Conservation (phyloP, 2,888 invertebrate genomes). For the Phengaris alcon region DNA sequence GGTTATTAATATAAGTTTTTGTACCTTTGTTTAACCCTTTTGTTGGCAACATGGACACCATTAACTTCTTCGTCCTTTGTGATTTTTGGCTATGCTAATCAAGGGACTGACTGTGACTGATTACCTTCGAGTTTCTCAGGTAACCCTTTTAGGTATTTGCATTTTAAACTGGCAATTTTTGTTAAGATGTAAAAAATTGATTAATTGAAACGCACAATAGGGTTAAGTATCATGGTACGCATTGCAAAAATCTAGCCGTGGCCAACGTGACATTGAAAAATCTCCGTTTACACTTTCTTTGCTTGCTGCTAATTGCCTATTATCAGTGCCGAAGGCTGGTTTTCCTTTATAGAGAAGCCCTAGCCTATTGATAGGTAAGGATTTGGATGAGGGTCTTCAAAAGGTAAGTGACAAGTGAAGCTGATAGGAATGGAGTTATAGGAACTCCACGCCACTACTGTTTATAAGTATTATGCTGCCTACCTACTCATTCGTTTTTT, state of each 20-base stretch:
- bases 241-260: background rate
- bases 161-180: constrained; percentile 44
- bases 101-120: constrained; percentile 65
- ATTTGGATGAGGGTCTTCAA: no score
- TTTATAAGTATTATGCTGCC: no score
- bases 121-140: constrained; percentile 61
- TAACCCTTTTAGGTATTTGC: constrained; percentile 51
- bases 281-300: background rate
- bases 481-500: no score
- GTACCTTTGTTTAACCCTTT: constrained; percentile 72
- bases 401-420: no score
- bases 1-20: constrained; percentile 71
- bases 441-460: no score
- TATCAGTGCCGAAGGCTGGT: no score
- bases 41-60: constrained; percentile 61
- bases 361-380: no score
- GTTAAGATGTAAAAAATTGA: constrained; percentile 25
- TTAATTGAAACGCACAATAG: constrained; percentile 17
- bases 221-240: background rate
- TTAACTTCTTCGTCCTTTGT: constrained; percentile 71
- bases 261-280: background rate
- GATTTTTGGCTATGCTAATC: constrained; percentile 72
- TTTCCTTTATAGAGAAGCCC: no score
- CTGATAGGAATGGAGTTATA: no score
- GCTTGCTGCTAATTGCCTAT: background rate